Percentiles rank a stretch among this genome's conserved stretches.
These are phyloP conservation scores for Fabriciana adippe DNA, from an alignment of 2,888 invertebrate genomes.

Conservation along the genomic window DNA sequence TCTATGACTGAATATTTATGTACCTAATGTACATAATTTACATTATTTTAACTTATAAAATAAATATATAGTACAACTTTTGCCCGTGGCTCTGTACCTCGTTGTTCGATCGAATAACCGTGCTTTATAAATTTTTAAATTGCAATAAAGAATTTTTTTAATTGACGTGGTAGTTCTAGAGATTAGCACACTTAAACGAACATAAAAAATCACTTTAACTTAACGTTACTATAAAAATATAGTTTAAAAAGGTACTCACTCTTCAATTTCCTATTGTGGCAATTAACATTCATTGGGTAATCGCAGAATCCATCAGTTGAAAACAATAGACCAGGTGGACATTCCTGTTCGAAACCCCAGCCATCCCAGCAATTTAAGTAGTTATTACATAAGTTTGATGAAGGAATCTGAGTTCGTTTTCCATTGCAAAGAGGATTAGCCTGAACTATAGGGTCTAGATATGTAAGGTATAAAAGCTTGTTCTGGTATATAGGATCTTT, in stretches of 20 bases:
- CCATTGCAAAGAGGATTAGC: conserved; percentile 67
- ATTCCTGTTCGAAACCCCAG: conserved; percentile 84
- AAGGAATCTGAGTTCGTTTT: conserved; percentile 84
- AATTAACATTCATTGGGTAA: conserved; percentile 84
- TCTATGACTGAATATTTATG: too few species aligned
- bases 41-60: too few species aligned
- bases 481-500: conserved; percentile 66
- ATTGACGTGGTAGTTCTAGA: too few species aligned
- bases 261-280: conserved; percentile 73
- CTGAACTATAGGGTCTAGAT: conserved; percentile 58
- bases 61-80: too few species aligned
- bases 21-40: too few species aligned
- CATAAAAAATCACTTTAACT: too few species aligned
- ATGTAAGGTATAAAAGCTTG: conserved; percentile 56
- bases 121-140: too few species aligned
- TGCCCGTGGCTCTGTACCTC: too few species aligned
- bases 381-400: conserved; percentile 81
- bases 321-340: conserved; percentile 84
- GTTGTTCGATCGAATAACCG: too few species aligned
- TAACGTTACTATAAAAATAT: too few species aligned
- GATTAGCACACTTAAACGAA: too few species aligned
- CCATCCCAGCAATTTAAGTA: conserved; percentile 89
- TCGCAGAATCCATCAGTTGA: conserved; percentile 84
- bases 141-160: too few species aligned
- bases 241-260: conserved; percentile 49